Base-by-base conservation (phyloP, 1,140 invertebrate species). In the Hyposmocoma kahamanoa region DNA sequence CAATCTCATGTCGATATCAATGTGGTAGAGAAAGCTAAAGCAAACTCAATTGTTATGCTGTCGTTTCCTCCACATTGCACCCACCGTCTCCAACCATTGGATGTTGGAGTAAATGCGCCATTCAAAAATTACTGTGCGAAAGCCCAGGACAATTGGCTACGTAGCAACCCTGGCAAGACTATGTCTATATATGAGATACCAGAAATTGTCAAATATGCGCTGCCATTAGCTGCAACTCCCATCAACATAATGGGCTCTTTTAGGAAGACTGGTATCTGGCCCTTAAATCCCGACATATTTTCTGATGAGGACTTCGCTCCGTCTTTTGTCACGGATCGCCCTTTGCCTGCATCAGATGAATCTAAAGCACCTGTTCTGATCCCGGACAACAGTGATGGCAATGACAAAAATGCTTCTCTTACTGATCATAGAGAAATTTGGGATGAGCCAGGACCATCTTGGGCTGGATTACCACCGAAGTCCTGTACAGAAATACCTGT, bases 161-260 rank as follows among this genome's bases (percentile, higher is more conserved):
- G n/a, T n/a, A 41, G 21, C 21, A 41, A 41, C 11, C 38, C 38
- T 19, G 38, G 38, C 18, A 41, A 41, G 21, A 19, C 20, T 11
- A 41, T 41, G 19, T 41, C 38, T 4, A 41, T 41, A 3, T 41
- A 41, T 11, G 38, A 41, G 20, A 41, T 41, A 3, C 38, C 38
- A 21, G 38, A 19, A 15, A 41, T 41, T 4, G 20, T 65, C 9
- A 42, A 32, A 17, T 17, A 49, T 20, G 61, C 62, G 18, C 50
- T 30, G 47, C 28, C 30, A 19, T 32, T 58, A 22, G 67, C 75
- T 19, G 57, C 71, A 19, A 75, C 70, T 17, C 65, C 67, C n/a
- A 43, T 32, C 20, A 86, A 87, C 56, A 86, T 85, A 20, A 68
- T 47, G 38, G 56, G 55, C 41, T 74, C 79, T 32, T 87, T 88